A percentile compares a stretch with the other conserved stretches of the same genome.
phyloP scores from a whole-genome alignment of 2,113 vertebrate genomes.

The Pantherophis guttatus region DNA sequence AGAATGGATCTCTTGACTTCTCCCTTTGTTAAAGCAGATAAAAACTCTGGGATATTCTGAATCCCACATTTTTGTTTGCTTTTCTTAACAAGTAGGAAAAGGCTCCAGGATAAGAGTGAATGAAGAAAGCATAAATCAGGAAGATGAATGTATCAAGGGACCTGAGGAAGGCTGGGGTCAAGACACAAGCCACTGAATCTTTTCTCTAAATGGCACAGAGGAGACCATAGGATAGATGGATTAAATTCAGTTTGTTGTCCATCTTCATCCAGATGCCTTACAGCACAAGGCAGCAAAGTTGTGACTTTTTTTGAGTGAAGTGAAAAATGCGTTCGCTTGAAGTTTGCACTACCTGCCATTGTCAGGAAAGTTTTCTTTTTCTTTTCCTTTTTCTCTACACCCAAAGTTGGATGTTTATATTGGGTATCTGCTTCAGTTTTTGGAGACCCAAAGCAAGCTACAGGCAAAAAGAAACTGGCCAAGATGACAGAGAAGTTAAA shows the following conservation, averaged over 20 bases:
- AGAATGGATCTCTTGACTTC: background rate
- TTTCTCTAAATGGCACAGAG: constrained; percentile 22
- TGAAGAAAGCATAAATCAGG: constrained; percentile 18
- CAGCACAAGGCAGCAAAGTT: background rate
- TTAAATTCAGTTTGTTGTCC: constrained; percentile 12
- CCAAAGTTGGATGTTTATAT: background rate
- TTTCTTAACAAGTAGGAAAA: background rate
- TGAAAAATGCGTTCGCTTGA: constrained; percentile 15
- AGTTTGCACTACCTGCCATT: background rate
- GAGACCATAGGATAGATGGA: constrained; percentile 1
- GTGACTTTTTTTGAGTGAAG: background rate
- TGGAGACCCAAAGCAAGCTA: background rate
- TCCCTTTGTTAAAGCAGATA: no score
- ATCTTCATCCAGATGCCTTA: constrained; percentile 1
- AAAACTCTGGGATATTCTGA: background rate
- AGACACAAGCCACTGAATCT: background rate
- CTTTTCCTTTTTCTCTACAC: background rate
- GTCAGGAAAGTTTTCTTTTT: background rate
- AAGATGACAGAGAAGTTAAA: background rate
- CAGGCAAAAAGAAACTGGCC: background rate
- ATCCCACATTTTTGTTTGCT: background rate
- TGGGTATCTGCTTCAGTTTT: background rate
- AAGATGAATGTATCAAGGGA: constrained; percentile 20
- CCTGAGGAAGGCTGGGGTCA: background rate
- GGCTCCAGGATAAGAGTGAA: background rate